A percentile compares a stretch with the other conserved stretches of the same genome.
Evolutionary conservation across 2,113 vertebrate species (phyloP).

Genomic region (Cyprinodon brontotheroides): DNA sequence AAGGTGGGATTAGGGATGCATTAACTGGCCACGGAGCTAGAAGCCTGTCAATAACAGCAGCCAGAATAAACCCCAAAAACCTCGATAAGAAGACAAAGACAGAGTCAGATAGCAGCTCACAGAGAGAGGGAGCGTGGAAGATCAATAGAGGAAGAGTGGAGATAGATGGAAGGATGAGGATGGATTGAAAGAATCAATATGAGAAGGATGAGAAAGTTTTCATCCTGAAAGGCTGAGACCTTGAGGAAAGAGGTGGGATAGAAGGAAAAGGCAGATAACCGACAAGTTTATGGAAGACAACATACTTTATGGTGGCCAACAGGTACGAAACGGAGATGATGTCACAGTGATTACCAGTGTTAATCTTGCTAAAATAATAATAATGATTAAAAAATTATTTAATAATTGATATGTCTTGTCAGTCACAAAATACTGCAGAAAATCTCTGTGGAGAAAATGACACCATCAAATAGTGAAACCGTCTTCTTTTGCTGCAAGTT

Average conservation of each 20-base stretch:
- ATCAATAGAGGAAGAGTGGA: constrained; percentile 43
- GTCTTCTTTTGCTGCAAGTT: background rate
- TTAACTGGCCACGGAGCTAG: constrained; percentile 95
- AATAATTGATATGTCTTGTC: background rate
- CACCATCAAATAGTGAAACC: background rate
- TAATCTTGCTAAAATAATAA: no score
- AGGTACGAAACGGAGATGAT: constrained; percentile 19
- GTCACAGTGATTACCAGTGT: background rate
- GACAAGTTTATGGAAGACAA: constrained; percentile 18
- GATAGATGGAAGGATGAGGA: constrained; percentile 33
- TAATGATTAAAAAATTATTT: no score
- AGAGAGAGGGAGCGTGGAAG: constrained; percentile 70
- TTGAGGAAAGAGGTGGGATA: constrained; percentile 9
- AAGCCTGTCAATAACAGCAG: constrained; percentile 95
- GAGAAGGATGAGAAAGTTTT: constrained; percentile 63
- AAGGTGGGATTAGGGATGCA: constrained; percentile 99
- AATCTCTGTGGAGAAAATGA: no score
- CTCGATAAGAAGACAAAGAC: constrained; percentile 99
- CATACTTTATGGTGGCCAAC: constrained; percentile 17
- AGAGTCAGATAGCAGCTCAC: constrained; percentile 60
- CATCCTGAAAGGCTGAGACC: constrained; percentile 24
- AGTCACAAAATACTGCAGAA: background rate
- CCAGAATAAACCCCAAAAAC: constrained; percentile 95
- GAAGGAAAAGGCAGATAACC: constrained; percentile 7
- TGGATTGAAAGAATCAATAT: constrained; percentile 57